A percentile compares a stretch with the other conserved stretches of the same genome.
Conservation (phyloP, 2,113 vertebrate species). For the Uropsilus gracilis region DNA sequence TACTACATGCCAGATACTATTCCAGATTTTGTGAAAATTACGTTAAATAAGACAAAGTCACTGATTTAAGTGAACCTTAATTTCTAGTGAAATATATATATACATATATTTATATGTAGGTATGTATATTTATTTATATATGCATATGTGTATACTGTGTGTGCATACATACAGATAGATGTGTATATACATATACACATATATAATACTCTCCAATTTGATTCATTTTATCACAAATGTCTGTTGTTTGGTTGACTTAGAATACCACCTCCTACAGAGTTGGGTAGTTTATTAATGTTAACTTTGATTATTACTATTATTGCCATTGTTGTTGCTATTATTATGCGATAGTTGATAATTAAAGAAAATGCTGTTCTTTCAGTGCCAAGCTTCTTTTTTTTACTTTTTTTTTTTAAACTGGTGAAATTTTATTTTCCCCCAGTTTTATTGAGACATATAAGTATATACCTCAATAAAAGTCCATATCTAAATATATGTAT, state of each 20-base stretch:
- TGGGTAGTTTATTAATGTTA: neutral
- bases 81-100: neutral
- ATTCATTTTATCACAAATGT: no score
- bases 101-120: no score
- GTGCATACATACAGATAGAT: no score
- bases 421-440: neutral
- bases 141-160: no score
- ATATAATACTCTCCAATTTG: no score
- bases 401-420: neutral
- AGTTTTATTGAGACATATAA: neutral
- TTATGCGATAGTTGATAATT: neutral
- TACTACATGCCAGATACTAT: neutral
- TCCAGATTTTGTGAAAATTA: neutral
- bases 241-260: neutral
- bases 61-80: neutral
- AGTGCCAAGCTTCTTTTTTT: neutral
- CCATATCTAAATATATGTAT: no score
- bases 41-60: neutral
- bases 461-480: no score
- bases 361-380: neutral
- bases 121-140: no score
- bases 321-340: neutral
- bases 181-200: neutral
- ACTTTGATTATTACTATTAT: no score
- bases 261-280: neutral